Percentiles rank a stretch among this genome's conserved stretches.
Evolutionary conservation across 2,113 vertebrate species (phyloP).

Genomic region (Choloepus hoffmanni): DNA sequence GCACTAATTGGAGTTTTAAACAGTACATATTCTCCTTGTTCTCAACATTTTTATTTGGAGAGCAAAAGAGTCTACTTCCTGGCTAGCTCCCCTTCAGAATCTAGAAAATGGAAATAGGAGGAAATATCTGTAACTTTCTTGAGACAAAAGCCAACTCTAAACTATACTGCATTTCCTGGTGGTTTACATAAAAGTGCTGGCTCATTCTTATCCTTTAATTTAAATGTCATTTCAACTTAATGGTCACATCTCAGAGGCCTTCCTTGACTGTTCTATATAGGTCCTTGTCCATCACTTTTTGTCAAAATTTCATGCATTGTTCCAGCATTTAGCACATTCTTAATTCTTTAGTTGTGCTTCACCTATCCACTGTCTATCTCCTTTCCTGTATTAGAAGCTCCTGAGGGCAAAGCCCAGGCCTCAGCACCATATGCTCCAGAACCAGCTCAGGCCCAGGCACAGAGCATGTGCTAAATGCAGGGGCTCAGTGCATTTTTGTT

Average conservation of each 20-base stretch:
- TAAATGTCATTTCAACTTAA: neutral
- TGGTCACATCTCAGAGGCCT: neutral
- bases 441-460: neutral
- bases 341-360: neutral
- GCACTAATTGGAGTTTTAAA: neutral
- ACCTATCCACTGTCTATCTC: fast-evolving
- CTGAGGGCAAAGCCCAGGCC: no score
- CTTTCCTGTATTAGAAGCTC: neutral
- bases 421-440: neutral
- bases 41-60: slow-evolving; percentile 59
- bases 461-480: fast-evolving
- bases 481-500: neutral
- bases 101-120: slow-evolving; percentile 42
- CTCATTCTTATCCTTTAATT: neutral
- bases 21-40: neutral
- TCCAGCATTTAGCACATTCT: neutral
- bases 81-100: slow-evolving; percentile 55
- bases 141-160: neutral
- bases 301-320: neutral
- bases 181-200: neutral
- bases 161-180: neutral
- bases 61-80: slow-evolving; percentile 66
- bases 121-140: neutral
- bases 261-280: neutral
- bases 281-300: neutral